Evolutionary conservation across 1,140 invertebrate genomes (phyloP), one percentile per base, ranked within the genome.

Genomic region (Akabosia matsudoensis): DNA sequence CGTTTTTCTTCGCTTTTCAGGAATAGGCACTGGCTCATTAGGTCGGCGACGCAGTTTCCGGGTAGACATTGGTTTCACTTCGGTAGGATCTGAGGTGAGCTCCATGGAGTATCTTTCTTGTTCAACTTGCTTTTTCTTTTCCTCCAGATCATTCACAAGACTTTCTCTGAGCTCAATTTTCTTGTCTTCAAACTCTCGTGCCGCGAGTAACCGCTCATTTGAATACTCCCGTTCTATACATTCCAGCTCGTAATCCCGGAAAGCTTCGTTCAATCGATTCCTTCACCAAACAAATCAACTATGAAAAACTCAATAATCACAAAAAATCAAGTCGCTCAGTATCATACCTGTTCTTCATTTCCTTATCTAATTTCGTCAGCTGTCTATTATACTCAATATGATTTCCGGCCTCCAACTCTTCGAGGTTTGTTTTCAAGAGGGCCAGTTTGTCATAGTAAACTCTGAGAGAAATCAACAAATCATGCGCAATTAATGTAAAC

Each of bases 101-200:
- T 78, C 81, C 86, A 96, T 90, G 52, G 89, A 92, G 78, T 90
- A 90, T 70, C 94, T 85, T 84, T 98, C 96, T 79, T 89, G 89
- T 85, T 98, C 96, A 79, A 98, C 94, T 79, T 91, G 89, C 81
- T 92, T 92, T 81, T 92, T 88, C 82, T 97, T 97, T 78, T 98
- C 96, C 84, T 97, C 96, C 84, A 97, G 91, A 83, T 97, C 96
- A 37, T 90, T 88, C 14, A 98, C 87, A 18, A 99, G 84, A 86
- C 91, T 95, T 84, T 97, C 96, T 82, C 92, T 91, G 14, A 98
- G 85, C 83, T 97, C 96, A 79, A 93, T 88, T 84, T 96, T 96
- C 83, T 97, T 97, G 81, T 98, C 95, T 84, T 98, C 95, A 88
- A 95, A 96, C 82, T 98, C 96, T 85, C 94, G 92, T 0, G 88